phyloP scores from a whole-genome alignment of 2,113 vertebrate genomes.

The Xenopus borealis region DNA sequence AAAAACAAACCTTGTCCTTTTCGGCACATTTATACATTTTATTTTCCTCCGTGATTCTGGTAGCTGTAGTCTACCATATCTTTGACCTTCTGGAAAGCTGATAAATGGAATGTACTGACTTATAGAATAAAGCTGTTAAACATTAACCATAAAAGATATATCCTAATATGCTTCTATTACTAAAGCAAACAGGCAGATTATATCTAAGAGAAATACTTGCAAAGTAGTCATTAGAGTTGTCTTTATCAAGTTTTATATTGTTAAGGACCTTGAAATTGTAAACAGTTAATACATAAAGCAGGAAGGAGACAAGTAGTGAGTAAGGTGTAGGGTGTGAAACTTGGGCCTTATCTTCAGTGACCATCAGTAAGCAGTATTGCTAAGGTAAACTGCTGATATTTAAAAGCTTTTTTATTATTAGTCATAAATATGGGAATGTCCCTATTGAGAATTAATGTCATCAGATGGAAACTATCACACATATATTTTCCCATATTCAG shows the following conservation, averaged over 20 bases:
- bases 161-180: conserved; percentile 52
- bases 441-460: no score
- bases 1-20: conserved; percentile 49
- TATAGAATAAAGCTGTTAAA: conserved; percentile 58
- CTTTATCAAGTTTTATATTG: conserved; percentile 31
- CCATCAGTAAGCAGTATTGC: background rate
- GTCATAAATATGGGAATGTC: no score
- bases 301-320: background rate
- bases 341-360: no score
- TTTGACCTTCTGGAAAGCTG: conserved; percentile 59
- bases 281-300: conserved; percentile 11
- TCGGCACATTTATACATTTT: conserved; percentile 58
- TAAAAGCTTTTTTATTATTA: no score
- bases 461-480: no score
- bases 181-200: conserved; percentile 62
- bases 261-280: conserved; percentile 32
- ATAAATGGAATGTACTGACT: conserved; percentile 60
- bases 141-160: conserved; percentile 61
- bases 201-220: conserved; percentile 47
- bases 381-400: no score
- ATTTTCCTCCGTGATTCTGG: conserved; percentile 51
- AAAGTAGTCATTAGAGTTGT: conserved; percentile 26
- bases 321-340: background rate
- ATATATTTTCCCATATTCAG: no score
- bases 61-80: conserved; percentile 54